These are phyloP conservation scores for Ovis canadensis DNA, from an alignment of 2,113 vertebrate species.

Conservation along the genomic window DNA sequence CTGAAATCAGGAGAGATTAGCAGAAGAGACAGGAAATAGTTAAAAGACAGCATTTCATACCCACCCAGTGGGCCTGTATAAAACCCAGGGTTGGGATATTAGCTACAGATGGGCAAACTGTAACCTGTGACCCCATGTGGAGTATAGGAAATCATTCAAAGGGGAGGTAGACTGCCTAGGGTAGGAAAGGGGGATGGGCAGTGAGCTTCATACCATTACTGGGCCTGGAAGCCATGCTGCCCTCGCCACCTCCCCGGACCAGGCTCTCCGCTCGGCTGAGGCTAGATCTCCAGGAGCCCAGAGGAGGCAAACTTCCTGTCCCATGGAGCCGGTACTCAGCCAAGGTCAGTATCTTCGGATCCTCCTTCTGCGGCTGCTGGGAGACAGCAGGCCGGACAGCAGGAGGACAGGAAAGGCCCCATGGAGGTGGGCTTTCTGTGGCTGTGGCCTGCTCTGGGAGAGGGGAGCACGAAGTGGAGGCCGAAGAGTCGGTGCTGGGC, in stretches of 20 bases:
- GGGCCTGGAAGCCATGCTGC: conserved; percentile 77
- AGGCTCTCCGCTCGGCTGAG: conserved; percentile 77
- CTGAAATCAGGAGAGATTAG: conserved; percentile 75
- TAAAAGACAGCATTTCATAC: conserved; percentile 36
- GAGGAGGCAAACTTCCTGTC: conserved; percentile 70
- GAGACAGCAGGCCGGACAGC: conserved; percentile 78
- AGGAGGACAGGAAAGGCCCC: conserved; percentile 78
- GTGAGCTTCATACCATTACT: conserved; percentile 83
- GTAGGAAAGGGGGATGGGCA: background rate
- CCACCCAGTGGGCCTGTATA: background rate
- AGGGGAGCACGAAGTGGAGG: conserved; percentile 84
- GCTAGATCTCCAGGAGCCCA: conserved; percentile 62
- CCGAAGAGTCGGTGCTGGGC: conserved; percentile 82
- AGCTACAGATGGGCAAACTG: background rate
- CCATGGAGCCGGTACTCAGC: conserved; percentile 83
- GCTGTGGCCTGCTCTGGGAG: conserved; percentile 72
- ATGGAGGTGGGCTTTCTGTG: conserved; percentile 77
- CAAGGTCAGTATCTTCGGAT: conserved; percentile 58
- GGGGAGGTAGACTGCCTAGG: background rate
- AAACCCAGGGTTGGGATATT: background rate
- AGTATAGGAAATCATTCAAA: background rate
- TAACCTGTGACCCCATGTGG: background rate
- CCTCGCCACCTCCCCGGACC: conserved; percentile 75
- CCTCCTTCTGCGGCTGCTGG: conserved; percentile 71
- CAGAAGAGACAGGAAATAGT: conserved; percentile 56